A percentile compares a stretch with the other conserved stretches of the same genome.
These are phyloP conservation scores for Cerceris ruficornis DNA, from an alignment of 2,888 invertebrate species.

Conservation along the genomic window DNA sequence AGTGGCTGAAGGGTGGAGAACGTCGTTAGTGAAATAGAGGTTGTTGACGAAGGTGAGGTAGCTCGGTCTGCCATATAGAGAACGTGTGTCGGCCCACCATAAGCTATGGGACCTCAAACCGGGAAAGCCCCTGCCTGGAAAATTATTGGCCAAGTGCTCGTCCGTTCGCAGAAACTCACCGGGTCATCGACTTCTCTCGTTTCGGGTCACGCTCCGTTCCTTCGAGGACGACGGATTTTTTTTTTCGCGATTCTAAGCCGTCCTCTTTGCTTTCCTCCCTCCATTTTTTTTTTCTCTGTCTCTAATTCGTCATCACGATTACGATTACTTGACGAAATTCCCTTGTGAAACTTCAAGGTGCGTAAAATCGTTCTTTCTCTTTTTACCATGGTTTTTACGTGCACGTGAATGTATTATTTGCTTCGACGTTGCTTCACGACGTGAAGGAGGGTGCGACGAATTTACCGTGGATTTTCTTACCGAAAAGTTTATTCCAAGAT, in stretches of 20 bases:
- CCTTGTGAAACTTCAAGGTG: no score
- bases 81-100: constrained; percentile 76
- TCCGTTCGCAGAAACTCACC: constrained; percentile 51
- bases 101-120: constrained; percentile 78
- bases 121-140: constrained; percentile 77
- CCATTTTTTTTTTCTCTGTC: background rate
- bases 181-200: constrained; percentile 28
- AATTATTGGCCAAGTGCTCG: constrained; percentile 63
- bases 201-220: no score
- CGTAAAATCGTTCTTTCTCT: no score
- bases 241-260: background rate
- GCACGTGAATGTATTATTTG: no score
- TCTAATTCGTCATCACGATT: no score
- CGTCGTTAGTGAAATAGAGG: constrained; percentile 80
- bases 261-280: background rate
- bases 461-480: no score
- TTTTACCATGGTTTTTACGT: no score
- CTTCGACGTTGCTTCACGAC: no score
- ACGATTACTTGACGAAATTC: no score
- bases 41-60: constrained; percentile 79
- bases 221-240: background rate
- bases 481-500: no score
- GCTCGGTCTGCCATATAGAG: constrained; percentile 74
- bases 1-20: constrained; percentile 73
- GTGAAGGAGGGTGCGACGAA: no score